These are phyloP conservation scores for Nesoenas mayeri DNA, from an alignment of 2,113 vertebrate genomes.

Conservation along the genomic window DNA sequence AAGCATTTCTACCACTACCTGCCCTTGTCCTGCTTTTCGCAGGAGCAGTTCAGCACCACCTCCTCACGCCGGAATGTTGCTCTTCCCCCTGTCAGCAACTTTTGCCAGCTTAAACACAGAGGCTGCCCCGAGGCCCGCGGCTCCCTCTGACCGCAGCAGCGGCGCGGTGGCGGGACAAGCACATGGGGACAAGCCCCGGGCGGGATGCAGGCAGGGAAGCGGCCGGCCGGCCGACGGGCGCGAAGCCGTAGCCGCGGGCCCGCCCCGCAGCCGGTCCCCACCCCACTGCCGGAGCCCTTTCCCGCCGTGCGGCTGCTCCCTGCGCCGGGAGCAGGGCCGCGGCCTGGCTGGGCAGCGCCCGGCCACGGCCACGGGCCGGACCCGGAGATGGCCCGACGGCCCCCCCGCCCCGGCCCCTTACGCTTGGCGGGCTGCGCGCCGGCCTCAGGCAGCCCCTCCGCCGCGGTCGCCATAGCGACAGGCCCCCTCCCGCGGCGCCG, in stretches of 20 bases:
- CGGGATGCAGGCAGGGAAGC: not conserved
- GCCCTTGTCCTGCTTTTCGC: not conserved
- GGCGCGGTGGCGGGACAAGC: too few species aligned
- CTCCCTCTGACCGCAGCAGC: not conserved
- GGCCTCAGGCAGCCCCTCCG: not conserved
- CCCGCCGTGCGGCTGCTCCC: not conserved
- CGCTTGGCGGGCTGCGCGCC: not conserved
- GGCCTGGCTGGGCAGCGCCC: not conserved
- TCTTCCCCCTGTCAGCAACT: not conserved
- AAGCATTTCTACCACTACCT: too few species aligned
- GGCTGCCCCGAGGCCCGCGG: not conserved
- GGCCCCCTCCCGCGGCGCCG: not conserved
- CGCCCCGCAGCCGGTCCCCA: not conserved
- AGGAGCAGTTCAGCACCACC: not conserved
- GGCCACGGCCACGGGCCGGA: not conserved
- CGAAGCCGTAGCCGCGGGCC: not conserved
- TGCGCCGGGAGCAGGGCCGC: not conserved
- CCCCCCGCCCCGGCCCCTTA: not conserved
- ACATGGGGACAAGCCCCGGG: not conserved
- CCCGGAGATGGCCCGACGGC: not conserved
- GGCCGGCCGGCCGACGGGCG: not conserved
- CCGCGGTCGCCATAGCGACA: conserved; percentile 18
- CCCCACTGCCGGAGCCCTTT: not conserved
- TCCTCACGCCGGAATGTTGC: not conserved
- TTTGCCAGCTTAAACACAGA: fast-evolving